Evolutionary conservation across 2,888 invertebrate species (phyloP), one percentile per base, ranked within the genome.

Genomic region (Clitarchus hookeri): DNA sequence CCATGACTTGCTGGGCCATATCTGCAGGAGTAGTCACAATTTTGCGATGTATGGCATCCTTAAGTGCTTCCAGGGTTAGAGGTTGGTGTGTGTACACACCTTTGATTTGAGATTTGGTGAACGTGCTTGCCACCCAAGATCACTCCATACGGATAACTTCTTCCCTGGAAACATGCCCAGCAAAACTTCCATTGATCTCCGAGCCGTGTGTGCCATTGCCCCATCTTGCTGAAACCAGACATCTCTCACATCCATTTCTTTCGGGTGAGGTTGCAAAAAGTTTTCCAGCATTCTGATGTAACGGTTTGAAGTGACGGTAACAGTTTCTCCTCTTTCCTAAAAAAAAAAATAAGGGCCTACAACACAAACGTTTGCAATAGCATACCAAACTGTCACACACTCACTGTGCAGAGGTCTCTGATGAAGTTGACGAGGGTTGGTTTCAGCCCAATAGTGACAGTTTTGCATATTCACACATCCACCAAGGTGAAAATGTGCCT

Each of bases 331-430:
- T 19, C 85, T 53, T 85, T 86, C 86, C 84, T 85, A 83, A 86
- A 86, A 85, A 86, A 86, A 85, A 87, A 87, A 87, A 78, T 84
- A 87, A 27, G 84, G 84, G 83, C 85, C 87, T 78, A 87, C 86
- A 27, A 87, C 84, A 78, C 85, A 48, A 53, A 87, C 36, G 44
- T 77, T n/a, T 83, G 87, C 27, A 16, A 84, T 25, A 23, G 86
- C 86, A 84, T 83, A 87, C 85, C 87, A 87, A 44, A 85, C 85
- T 27, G 87, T 87, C 36, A 87, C 84, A 65, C 53, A 79, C 19
- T 87, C 54, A 80, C 65, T 84, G 84, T 87, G 84, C 54, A 84
- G 84, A 44, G 80, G 84, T 36, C 80, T 48, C 26, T 84, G 85
- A 65, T 85, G 85, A 83, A 83, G 86, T n/a, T 65, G 44, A 8